Percentiles rank a stretch among this genome's conserved stretches.
phyloP scores from a whole-genome alignment of 2,113 vertebrate species.

The Scophthalmus maximus region DNA sequence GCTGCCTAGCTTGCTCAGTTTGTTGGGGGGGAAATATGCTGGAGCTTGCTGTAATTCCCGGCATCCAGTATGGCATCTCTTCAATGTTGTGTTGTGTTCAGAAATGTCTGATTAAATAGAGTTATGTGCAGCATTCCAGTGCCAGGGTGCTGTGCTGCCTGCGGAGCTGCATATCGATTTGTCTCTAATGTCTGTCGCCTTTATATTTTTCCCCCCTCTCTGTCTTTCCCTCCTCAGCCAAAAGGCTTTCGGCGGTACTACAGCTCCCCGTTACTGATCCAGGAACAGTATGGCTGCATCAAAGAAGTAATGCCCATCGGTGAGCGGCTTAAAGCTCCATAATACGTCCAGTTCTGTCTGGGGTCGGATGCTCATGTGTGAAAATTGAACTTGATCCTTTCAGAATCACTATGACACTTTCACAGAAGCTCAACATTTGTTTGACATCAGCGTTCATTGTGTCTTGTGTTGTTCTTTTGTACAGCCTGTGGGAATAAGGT shows the following conservation, averaged over 20 bases:
- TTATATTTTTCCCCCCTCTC: constrained; percentile 43
- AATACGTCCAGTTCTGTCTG: not conserved
- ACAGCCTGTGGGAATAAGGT: constrained; percentile 97
- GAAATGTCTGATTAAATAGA: not conserved
- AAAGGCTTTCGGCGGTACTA: constrained; percentile 99
- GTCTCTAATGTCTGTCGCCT: constrained; percentile 20
- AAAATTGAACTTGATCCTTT: not conserved
- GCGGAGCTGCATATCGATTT: constrained; percentile 13
- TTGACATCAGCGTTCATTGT: constrained; percentile 15
- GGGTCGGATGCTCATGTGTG: not conserved
- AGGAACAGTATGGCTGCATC: constrained; percentile 98
- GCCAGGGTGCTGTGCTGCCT: not conserved
- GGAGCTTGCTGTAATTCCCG: not conserved
- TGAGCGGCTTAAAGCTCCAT: constrained; percentile 75
- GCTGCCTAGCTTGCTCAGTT: not conserved
- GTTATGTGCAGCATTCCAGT: constrained; percentile 17
- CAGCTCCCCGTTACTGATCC: constrained; percentile 96
- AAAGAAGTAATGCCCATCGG: constrained; percentile 99
- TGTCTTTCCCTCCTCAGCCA: constrained; percentile 83
- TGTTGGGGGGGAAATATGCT: not conserved
- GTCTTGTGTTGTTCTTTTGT: constrained; percentile 38
- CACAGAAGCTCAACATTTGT: constrained; percentile 8
- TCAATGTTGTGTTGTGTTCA: not conserved
- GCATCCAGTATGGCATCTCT: not conserved
- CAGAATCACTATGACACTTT: constrained; percentile 1